Evolutionary conservation across 2,113 vertebrate genomes (phyloP).

Genomic region (Acinonyx jubatus): DNA sequence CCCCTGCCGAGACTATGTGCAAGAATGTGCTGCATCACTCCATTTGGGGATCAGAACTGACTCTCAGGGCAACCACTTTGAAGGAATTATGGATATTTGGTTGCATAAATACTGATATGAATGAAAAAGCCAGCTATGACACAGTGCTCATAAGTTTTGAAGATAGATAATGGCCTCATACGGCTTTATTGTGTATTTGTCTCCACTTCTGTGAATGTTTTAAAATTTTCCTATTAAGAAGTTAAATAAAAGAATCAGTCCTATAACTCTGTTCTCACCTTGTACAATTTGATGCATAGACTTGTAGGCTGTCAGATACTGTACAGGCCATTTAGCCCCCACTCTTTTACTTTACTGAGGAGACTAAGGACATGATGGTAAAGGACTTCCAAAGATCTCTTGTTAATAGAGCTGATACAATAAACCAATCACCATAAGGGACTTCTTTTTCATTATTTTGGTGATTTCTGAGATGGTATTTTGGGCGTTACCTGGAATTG

Average conservation of each 20-base stretch:
- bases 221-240: not conserved
- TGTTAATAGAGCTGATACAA: not conserved
- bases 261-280: not conserved
- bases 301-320: not conserved
- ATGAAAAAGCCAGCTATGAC: not conserved
- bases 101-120: not conserved
- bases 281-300: not conserved
- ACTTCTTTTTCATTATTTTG: not conserved
- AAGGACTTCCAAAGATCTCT: not conserved
- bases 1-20: no score
- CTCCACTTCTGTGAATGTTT: not conserved
- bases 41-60: fast-evolving
- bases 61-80: not conserved
- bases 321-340: not conserved
- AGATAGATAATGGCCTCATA: not conserved
- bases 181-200: not conserved
- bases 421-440: not conserved
- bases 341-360: not conserved
- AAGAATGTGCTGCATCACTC: not conserved
- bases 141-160: not conserved
- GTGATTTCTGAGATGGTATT: not conserved
- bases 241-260: not conserved
- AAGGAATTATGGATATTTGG: not conserved
- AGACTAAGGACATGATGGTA: not conserved
- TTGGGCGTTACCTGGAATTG: not conserved